Percentiles rank a stretch among this genome's conserved stretches.
These are phyloP conservation scores for Phainopepla nitens DNA, from an alignment of 2,113 vertebrate genomes.

Conservation along the genomic window DNA sequence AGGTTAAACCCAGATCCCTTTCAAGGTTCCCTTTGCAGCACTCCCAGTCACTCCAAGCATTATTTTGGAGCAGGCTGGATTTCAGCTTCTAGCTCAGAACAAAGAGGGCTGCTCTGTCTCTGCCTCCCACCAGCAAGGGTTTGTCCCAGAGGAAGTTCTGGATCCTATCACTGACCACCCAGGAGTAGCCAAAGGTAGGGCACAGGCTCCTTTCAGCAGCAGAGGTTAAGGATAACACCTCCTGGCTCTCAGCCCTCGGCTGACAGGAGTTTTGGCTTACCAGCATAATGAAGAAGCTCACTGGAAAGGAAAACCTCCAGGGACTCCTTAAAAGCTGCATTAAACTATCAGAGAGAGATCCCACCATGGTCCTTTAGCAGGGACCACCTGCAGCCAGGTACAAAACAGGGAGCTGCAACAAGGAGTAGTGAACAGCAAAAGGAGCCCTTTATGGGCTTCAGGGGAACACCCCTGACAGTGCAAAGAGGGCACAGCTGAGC, in stretches of 20 bases:
- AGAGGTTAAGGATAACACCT: background rate
- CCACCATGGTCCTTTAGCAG: background rate
- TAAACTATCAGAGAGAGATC: background rate
- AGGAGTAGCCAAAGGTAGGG: background rate
- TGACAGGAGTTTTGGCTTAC: background rate
- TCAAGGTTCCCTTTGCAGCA: background rate
- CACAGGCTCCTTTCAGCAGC: background rate
- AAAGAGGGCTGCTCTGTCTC: background rate
- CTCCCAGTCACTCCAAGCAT: background rate
- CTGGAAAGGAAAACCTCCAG: background rate
- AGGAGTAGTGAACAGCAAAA: background rate
- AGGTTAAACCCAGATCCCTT: background rate
- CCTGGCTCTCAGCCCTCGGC: background rate
- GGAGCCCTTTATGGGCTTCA: background rate
- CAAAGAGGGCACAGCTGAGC: background rate
- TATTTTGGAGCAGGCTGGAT: background rate
- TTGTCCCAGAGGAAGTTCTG: background rate
- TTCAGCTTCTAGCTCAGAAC: background rate
- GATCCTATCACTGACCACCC: background rate
- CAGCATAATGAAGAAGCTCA: background rate
- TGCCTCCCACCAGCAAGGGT: accelerated
- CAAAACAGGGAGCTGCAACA: background rate
- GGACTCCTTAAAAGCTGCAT: background rate
- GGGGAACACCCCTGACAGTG: background rate
- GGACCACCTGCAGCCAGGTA: background rate